These are phyloP conservation scores for Anneissia japonica DNA, from an alignment of 35 echinoderm and acorn worm genomes.

Conservation along the genomic window DNA sequence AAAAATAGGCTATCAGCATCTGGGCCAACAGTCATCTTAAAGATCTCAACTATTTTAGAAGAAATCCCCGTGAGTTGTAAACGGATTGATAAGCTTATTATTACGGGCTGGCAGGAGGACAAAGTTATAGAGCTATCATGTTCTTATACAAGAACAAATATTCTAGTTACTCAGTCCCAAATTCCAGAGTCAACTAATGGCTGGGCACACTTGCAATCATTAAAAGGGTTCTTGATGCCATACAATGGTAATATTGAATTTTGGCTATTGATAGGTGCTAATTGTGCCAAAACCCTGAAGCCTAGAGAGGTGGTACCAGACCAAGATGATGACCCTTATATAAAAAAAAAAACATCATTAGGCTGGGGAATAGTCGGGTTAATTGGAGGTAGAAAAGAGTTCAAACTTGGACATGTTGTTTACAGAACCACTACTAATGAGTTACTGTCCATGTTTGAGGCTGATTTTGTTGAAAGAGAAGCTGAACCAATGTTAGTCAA, in stretches of 20 bases:
- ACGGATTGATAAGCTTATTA: no score
- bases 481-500: no score
- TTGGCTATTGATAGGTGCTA: not conserved
- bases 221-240: not conserved
- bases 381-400: not conserved
- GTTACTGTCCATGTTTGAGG: not conserved
- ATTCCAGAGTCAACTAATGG: not conserved
- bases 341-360: not conserved
- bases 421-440: slow-evolving; percentile 9
- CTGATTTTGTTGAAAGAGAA: slow-evolving; percentile 7
- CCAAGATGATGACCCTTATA: not conserved
- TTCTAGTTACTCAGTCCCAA: not conserved
- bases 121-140: not conserved
- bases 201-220: not conserved
- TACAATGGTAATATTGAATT: not conserved
- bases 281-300: not conserved
- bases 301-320: not conserved
- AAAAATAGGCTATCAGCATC: no score
- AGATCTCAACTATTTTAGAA: no score
- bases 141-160: not conserved
- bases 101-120: no score
- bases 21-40: no score
- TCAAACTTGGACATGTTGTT: not conserved
- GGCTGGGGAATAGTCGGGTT: not conserved
- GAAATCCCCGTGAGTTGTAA: no score